Evolutionary conservation across 1,140 invertebrate genomes (phyloP).

Genomic region (Phthorimaea operculella): DNA sequence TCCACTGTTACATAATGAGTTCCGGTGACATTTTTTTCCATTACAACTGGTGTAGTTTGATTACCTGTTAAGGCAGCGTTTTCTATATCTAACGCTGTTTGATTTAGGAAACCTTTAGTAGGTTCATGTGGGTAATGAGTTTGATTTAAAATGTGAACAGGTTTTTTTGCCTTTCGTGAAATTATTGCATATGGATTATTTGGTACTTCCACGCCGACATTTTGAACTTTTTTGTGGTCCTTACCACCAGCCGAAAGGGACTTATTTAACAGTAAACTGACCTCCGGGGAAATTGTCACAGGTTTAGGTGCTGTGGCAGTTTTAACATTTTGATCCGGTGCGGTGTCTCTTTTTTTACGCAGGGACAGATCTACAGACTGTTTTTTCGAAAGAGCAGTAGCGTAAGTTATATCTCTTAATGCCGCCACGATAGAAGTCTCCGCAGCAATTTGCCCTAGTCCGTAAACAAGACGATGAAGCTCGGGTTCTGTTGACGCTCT

Average conservation of each 20-base stretch:
- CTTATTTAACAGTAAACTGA: constrained; percentile 43
- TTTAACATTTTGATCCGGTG: constrained; percentile 11
- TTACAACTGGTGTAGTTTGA: constrained; percentile 35
- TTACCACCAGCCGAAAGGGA: neutral
- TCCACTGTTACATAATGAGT: constrained; percentile 34
- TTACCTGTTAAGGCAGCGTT: constrained; percentile 27
- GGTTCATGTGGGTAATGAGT: constrained; percentile 13
- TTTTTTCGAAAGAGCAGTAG: constrained; percentile 51
- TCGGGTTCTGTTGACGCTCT: constrained; percentile 54
- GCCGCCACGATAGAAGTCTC: constrained; percentile 59
- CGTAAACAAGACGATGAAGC: constrained; percentile 54
- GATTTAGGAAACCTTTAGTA: constrained; percentile 53
- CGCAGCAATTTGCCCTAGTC: constrained; percentile 54
- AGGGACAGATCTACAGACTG: constrained; percentile 55
- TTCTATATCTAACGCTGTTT: constrained; percentile 46
- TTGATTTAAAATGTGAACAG: constrained; percentile 29
- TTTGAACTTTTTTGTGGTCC: neutral
- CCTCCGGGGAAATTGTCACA: constrained; percentile 20
- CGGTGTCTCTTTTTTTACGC: constrained; percentile 44
- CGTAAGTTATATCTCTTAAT: constrained; percentile 56
- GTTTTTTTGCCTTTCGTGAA: constrained; percentile 26
- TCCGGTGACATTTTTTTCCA: constrained; percentile 42
- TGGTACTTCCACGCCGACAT: neutral
- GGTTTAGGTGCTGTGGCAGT: constrained; percentile 14
- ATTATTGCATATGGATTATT: constrained; percentile 39